Percentiles rank a stretch among this genome's conserved stretches.
These are phyloP conservation scores for Gonocerus acuteangulatus DNA, from an alignment of 2,888 invertebrate species.

Conservation along the genomic window DNA sequence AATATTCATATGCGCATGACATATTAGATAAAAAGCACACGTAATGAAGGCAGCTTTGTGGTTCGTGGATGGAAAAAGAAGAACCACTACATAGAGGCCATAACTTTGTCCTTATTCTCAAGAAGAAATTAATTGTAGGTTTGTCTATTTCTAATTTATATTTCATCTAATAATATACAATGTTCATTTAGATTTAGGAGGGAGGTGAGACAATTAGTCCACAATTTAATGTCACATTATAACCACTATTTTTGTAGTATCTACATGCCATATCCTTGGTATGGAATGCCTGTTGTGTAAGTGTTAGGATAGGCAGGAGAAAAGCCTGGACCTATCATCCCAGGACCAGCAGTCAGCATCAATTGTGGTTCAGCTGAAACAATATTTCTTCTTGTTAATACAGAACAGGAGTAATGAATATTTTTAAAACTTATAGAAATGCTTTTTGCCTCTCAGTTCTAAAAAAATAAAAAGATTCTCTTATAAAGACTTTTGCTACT, in stretches of 20 bases:
- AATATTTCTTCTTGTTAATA: too few species aligned
- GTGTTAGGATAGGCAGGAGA: conserved; percentile 46
- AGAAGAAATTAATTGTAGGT: not conserved
- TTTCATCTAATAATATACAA: not conserved
- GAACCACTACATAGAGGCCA: not conserved
- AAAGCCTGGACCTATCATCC: conserved; percentile 58
- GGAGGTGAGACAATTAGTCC: not conserved
- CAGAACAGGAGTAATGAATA: not conserved
- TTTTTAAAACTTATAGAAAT: not conserved
- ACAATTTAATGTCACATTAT: not conserved
- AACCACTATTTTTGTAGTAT: not conserved
- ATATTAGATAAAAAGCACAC: conserved; percentile 22
- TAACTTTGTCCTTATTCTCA: not conserved
- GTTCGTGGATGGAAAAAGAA: not conserved
- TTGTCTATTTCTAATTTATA: not conserved
- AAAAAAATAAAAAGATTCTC: not conserved
- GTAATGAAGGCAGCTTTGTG: conserved; percentile 21
- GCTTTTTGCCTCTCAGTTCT: not conserved
- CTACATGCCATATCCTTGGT: conserved; percentile 42
- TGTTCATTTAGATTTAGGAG: not conserved
- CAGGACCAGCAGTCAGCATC: conserved; percentile 92
- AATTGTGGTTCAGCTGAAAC: conserved; percentile 72
- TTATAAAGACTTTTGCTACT: not conserved
- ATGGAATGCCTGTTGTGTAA: conserved; percentile 47
- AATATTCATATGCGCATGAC: conserved; percentile 22